A percentile compares a stretch with the other conserved stretches of the same genome.
These are phyloP conservation scores for Cephus nigrinus DNA, from an alignment of 2,888 invertebrate genomes.

Conservation along the genomic window DNA sequence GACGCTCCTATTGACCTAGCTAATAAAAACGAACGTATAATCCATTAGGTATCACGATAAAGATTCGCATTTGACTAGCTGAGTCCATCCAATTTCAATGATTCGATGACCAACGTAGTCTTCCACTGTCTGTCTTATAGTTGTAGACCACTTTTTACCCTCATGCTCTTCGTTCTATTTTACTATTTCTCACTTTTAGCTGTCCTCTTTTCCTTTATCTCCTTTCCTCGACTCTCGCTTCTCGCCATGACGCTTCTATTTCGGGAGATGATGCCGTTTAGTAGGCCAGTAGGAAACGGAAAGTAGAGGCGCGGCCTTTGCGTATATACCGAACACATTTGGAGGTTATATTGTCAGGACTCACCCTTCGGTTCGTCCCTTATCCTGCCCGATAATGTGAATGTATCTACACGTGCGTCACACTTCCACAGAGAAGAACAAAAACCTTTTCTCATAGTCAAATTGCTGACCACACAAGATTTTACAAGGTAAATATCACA, in stretches of 20 bases:
- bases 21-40: neutral
- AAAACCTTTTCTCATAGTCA: neutral
- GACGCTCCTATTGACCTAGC: neutral
- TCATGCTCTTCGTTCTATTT: conserved; percentile 3
- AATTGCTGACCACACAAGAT: neutral
- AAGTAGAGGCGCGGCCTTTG: conserved; percentile 35
- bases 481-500: neutral
- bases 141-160: neutral
- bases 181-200: neutral
- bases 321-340: conserved; percentile 28
- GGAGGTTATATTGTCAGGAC: conserved; percentile 9
- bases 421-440: neutral
- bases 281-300: conserved; percentile 46
- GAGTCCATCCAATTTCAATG: conserved; percentile 1
- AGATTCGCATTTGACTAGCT: neutral
- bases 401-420: neutral
- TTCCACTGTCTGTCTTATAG: neutral
- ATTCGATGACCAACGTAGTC: neutral
- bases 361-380: neutral
- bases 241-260: conserved; percentile 37
- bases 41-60: neutral
- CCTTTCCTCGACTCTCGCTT: neutral
- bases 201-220: neutral
- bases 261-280: conserved; percentile 36
- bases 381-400: neutral